Percentiles rank a stretch among this genome's conserved stretches.
Conservation (phyloP, 2,888 invertebrate genomes). For the Rotaria sp. region DNA sequence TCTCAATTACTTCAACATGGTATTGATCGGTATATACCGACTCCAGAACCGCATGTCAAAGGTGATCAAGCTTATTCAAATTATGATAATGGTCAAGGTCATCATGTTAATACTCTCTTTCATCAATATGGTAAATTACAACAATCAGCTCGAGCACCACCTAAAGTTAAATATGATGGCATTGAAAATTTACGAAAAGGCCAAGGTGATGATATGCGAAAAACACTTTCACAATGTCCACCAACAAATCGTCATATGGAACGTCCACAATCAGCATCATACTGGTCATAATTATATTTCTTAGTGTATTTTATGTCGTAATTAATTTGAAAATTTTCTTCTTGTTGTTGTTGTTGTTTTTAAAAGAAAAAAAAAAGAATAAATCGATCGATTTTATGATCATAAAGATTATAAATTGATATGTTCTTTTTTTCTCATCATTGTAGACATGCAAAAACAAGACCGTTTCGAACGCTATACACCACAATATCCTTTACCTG, state of each 20-base stretch:
- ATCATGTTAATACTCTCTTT: background rate
- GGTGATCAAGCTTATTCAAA: background rate
- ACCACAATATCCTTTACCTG: conserved; percentile 52
- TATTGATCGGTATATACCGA: background rate
- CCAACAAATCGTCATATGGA: background rate
- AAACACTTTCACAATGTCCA: conserved; percentile 5
- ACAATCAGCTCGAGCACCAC: background rate
- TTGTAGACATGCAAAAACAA: conserved; percentile 13
- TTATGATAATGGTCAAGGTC: conserved; percentile 15
- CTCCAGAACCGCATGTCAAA: background rate
- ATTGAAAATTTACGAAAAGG: background rate
- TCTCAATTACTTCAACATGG: background rate
- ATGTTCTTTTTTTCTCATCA: background rate
- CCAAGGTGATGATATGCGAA: background rate
- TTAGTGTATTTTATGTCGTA: background rate
- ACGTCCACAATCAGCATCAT: background rate
- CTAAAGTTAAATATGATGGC: conserved; percentile 1
- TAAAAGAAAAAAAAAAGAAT: background rate
- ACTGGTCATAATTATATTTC: background rate
- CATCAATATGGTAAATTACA: conserved; percentile 10
- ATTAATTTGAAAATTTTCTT: background rate
- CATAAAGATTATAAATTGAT: background rate
- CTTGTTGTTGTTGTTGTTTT: background rate
- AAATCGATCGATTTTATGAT: background rate
- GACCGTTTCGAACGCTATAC: conserved; percentile 41